Evolutionary conservation across 2,797 vertebrate species (phyloP).

Genomic region (Sebastes oblongus): DNA sequence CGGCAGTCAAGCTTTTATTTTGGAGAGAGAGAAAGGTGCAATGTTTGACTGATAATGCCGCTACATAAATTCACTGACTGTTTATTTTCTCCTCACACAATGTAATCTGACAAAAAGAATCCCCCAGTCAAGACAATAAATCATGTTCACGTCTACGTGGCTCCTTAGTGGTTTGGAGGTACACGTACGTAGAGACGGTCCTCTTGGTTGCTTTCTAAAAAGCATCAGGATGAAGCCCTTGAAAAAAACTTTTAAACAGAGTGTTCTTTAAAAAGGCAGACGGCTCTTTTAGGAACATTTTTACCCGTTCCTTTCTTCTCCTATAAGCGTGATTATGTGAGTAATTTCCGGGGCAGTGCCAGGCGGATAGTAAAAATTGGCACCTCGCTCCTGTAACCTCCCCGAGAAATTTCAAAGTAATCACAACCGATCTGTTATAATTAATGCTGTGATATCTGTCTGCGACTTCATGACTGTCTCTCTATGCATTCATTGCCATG

Average conservation of each 20-base stretch:
- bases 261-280: neutral
- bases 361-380: constrained; percentile 18
- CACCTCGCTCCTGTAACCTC: constrained; percentile 5
- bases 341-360: constrained; percentile 40
- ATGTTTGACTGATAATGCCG: constrained; percentile 47
- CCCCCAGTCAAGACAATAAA: neutral
- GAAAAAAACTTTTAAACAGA: neutral
- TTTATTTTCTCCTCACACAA: constrained; percentile 14
- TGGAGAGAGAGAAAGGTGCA: constrained; percentile 42
- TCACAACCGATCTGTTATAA: constrained; percentile 52
- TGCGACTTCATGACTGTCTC: constrained; percentile 30
- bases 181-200: neutral
- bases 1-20: constrained; percentile 68
- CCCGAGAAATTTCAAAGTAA: constrained; percentile 44
- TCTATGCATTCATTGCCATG: constrained; percentile 14
- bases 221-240: neutral
- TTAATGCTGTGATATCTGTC: constrained; percentile 40
- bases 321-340: constrained; percentile 26
- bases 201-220: neutral
- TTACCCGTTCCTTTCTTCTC: constrained; percentile 3
- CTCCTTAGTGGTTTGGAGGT: neutral
- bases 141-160: neutral
- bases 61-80: constrained; percentile 29
- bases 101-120: constrained; percentile 22
- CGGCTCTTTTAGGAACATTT: constrained; percentile 2